These are phyloP conservation scores for Thamnophis elegans DNA, from an alignment of 2,797 vertebrate genomes.

Conservation along the genomic window DNA sequence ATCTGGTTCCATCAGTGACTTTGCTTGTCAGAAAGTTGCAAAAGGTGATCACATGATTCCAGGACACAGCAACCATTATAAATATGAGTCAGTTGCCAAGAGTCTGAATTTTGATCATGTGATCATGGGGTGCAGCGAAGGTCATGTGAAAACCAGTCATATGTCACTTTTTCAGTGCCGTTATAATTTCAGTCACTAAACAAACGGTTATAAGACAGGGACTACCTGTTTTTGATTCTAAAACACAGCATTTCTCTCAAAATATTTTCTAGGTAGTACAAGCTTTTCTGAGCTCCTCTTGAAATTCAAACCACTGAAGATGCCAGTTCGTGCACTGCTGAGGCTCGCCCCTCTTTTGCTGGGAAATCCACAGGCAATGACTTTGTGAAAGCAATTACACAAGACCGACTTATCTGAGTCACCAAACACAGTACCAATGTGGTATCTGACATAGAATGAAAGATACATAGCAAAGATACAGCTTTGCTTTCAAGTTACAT, in stretches of 20 bases:
- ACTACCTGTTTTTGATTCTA: background rate
- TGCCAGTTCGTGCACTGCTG: slow-evolving; percentile 86
- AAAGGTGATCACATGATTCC: background rate
- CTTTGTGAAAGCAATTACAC: slow-evolving; percentile 57
- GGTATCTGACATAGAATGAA: slow-evolving; percentile 10
- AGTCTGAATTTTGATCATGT: background rate
- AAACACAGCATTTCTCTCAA: background rate
- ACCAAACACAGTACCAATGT: background rate
- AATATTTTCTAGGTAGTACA: slow-evolving; percentile 75
- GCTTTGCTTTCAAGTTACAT: slow-evolving; percentile 18
- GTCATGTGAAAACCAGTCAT: background rate
- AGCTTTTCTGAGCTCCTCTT: slow-evolving; percentile 85
- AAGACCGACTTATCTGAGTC: background rate
- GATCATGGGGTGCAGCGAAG: background rate
- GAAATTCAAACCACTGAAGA: slow-evolving; percentile 79
- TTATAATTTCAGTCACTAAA: background rate
- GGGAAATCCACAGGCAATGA: slow-evolving; percentile 74
- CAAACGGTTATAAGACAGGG: background rate
- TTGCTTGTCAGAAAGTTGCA: background rate
- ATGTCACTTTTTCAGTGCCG: background rate
- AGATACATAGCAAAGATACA: slow-evolving; percentile 7
- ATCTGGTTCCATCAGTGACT: background rate
- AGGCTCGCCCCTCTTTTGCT: slow-evolving; percentile 84
- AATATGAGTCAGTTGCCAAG: background rate
- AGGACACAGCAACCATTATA: background rate